Evolutionary conservation across 1,140 invertebrate genomes (phyloP).

Genomic region (Meteorus sp.): DNA sequence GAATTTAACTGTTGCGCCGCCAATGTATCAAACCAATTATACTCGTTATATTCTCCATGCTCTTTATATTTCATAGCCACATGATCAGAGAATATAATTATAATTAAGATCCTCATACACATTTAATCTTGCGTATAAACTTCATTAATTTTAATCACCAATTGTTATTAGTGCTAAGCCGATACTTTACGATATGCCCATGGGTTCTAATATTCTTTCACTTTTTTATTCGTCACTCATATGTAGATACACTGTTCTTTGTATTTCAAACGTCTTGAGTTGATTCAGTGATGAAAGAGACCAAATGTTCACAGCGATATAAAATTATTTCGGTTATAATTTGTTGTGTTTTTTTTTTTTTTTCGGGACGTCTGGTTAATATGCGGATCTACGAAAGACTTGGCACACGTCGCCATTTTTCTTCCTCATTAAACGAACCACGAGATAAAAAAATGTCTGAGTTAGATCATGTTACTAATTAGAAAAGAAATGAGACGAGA

Average conservation of each 20-base stretch:
- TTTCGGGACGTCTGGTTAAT: too few relatives aligned
- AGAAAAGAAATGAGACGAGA: conserved; percentile 42
- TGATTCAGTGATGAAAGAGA: too few relatives aligned
- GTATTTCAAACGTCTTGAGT: too few relatives aligned
- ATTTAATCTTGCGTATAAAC: not conserved
- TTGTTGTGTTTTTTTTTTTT: not conserved
- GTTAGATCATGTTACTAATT: conserved; percentile 54
- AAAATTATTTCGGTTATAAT: not conserved
- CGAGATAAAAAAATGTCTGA: too few relatives aligned
- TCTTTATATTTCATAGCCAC: not conserved
- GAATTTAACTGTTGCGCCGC: not conserved
- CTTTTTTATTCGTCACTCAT: not conserved
- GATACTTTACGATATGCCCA: too few relatives aligned
- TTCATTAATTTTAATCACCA: not conserved
- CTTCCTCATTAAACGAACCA: conserved; percentile 49
- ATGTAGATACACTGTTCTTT: too few relatives aligned
- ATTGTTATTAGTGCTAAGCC: not conserved
- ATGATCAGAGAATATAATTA: not conserved
- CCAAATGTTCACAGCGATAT: too few relatives aligned
- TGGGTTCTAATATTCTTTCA: not conserved
- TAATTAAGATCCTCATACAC: not conserved
- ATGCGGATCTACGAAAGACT: too few relatives aligned
- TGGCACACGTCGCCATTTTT: too few relatives aligned
- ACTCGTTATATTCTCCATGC: not conserved
- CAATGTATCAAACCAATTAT: not conserved